Conservation (phyloP, 1,140 invertebrate species). For the Heliconius hermathena region DNA sequence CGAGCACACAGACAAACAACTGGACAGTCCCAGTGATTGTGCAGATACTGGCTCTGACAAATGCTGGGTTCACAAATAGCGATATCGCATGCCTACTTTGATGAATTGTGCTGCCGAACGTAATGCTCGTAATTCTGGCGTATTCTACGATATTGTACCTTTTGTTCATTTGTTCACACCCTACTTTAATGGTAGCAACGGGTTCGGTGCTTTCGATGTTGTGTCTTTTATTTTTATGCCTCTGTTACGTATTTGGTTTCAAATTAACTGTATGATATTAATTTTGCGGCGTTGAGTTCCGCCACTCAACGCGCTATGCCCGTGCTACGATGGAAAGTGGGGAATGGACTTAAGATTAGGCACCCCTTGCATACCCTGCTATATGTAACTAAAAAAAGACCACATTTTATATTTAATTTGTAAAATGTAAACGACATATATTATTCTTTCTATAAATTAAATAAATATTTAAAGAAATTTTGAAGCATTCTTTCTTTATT, state of each 20-base stretch:
- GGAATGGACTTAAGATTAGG: no score
- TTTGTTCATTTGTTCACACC: slow-evolving; percentile 5
- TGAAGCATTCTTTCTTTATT: no score
- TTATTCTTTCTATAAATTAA: no score
- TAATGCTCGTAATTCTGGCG: slow-evolving; percentile 53
- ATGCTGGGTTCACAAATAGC: slow-evolving; percentile 56
- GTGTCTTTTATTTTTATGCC: background rate
- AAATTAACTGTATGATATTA: background rate
- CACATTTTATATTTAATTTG: no score
- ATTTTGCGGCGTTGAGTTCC: background rate
- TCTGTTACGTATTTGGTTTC: background rate
- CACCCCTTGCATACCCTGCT: no score
- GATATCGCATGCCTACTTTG: slow-evolving; percentile 62
- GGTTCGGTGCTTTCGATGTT: background rate
- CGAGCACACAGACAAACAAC: slow-evolving; percentile 49
- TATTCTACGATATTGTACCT: slow-evolving; percentile 37
- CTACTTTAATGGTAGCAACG: background rate
- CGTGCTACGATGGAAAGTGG: no score
- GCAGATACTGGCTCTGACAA: slow-evolving; percentile 67
- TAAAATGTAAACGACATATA: no score
- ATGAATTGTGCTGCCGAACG: slow-evolving; percentile 62
- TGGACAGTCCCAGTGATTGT: slow-evolving; percentile 57
- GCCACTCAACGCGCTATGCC: no score
- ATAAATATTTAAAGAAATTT: no score
- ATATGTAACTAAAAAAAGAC: no score